Evolutionary conservation across 2,888 invertebrate species (phyloP).

Genomic region (Sminthurides aquaticus): DNA sequence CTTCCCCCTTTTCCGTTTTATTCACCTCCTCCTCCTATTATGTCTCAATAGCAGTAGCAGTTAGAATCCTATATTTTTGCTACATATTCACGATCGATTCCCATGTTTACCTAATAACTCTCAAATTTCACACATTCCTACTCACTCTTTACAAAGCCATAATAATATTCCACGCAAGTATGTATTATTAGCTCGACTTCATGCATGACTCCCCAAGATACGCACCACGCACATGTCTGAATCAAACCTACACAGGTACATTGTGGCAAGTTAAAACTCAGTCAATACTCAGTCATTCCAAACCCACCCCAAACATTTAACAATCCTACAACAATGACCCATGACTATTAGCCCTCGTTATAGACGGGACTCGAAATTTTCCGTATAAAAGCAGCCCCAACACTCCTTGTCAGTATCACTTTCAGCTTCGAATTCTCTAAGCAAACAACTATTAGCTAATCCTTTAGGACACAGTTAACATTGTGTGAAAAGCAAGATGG

Average conservation of each 20-base stretch:
- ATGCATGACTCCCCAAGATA: background rate
- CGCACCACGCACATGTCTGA: constrained; percentile 4
- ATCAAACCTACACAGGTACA: no score
- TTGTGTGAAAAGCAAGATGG: background rate
- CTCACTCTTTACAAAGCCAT: background rate
- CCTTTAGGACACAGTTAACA: background rate
- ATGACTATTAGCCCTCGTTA: no score
- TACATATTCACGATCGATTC: background rate
- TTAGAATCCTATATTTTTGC: no score
- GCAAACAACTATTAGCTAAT: background rate
- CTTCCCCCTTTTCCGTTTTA: no score
- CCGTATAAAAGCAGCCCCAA: background rate
- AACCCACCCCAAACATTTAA: no score
- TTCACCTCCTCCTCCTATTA: no score
- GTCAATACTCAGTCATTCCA: no score
- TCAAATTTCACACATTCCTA: background rate
- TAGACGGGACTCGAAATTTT: background rate
- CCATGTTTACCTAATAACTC: constrained; percentile 9
- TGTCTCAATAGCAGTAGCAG: no score
- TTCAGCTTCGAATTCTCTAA: background rate
- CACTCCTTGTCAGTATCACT: background rate
- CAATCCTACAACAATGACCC: no score
- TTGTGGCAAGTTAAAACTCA: no score
- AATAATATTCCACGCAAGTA: no score
- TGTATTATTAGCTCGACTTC: background rate